These are phyloP conservation scores for Chymomyza procnemis DNA, from an alignment of 2,888 invertebrate species.

Conservation along the genomic window DNA sequence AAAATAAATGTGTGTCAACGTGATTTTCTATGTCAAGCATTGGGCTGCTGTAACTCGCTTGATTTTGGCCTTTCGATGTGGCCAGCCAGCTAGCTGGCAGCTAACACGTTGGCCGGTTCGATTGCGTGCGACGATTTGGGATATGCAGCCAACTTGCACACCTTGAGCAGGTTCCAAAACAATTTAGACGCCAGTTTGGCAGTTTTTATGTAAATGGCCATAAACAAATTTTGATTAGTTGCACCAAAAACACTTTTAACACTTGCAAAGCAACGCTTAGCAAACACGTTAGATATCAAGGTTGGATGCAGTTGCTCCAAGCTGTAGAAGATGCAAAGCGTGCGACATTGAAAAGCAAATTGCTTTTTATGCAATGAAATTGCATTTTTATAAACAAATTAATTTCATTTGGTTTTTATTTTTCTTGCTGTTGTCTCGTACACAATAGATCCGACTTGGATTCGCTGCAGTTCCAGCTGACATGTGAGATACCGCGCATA, in stretches of 20 bases:
- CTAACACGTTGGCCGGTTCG: not conserved
- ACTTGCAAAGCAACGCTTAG: no score
- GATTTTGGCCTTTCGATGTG: conserved; percentile 35
- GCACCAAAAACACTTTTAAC: not conserved
- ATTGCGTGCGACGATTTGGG: not conserved
- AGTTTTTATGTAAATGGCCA: conserved; percentile 4
- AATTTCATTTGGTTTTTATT: conserved; percentile 18
- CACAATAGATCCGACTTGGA: conserved; percentile 85
- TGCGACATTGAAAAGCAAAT: conserved; percentile 4
- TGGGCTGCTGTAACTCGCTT: conserved; percentile 3
- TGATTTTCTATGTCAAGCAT: conserved; percentile 45
- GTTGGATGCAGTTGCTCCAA: not conserved
- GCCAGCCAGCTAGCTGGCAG: conserved; percentile 21
- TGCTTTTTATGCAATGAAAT: conserved; percentile 41
- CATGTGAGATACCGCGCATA: conserved; percentile 88
- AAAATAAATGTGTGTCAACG: conserved; percentile 59
- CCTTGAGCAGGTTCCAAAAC: not conserved
- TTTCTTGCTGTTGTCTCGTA: conserved; percentile 47
- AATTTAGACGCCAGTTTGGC: not conserved
- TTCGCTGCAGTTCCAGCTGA: conserved; percentile 89
- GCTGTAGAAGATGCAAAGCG: not conserved
- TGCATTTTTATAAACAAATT: conserved; percentile 21
- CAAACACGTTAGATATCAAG: not conserved
- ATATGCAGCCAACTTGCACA: not conserved
- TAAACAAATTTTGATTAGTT: conserved; percentile 4